Evolutionary conservation across 2,888 invertebrate species (phyloP).

Genomic region (Caenorhabditis sp.): DNA sequence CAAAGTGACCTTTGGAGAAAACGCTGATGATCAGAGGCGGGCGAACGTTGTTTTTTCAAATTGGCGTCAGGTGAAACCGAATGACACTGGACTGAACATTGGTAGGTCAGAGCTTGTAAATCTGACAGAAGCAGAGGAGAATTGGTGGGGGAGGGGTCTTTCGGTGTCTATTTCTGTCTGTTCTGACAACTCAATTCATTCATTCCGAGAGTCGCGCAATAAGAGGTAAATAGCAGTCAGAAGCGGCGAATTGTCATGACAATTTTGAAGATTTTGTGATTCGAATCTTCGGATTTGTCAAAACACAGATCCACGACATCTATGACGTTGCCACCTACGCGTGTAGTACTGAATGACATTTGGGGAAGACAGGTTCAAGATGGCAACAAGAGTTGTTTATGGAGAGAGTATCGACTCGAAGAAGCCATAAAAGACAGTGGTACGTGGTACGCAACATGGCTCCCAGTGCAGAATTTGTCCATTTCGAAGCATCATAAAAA

Average conservation of each 20-base stretch:
- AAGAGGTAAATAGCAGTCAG: background rate
- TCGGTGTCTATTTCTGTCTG: background rate
- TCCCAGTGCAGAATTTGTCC: background rate
- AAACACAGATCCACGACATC: too few species aligned
- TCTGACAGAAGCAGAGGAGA: too few species aligned
- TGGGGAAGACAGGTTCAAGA: constrained; percentile 1
- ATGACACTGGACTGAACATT: background rate
- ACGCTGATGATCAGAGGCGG: constrained; percentile 3
- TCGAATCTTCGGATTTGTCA: background rate
- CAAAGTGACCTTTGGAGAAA: constrained; percentile 18
- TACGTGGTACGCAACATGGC: constrained; percentile 10
- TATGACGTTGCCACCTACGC: background rate
- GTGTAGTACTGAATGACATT: constrained; percentile 8
- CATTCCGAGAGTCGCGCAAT: background rate
- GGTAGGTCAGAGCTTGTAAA: background rate
- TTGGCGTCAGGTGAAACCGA: constrained; percentile 1
- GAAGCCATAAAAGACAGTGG: constrained; percentile 13
- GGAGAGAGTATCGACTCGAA: constrained; percentile 11
- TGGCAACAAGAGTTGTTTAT: constrained; percentile 6
- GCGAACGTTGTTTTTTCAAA: background rate
- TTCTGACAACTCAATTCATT: constrained; percentile 1
- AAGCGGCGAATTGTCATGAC: background rate
- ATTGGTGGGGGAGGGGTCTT: too few species aligned
- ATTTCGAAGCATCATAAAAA: constrained; percentile 22
- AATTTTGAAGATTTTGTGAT: background rate